Evolutionary conservation across 2,888 invertebrate genomes (phyloP), one percentile per base, ranked within the genome.

Genomic region (Mythimna albipuncta): DNA sequence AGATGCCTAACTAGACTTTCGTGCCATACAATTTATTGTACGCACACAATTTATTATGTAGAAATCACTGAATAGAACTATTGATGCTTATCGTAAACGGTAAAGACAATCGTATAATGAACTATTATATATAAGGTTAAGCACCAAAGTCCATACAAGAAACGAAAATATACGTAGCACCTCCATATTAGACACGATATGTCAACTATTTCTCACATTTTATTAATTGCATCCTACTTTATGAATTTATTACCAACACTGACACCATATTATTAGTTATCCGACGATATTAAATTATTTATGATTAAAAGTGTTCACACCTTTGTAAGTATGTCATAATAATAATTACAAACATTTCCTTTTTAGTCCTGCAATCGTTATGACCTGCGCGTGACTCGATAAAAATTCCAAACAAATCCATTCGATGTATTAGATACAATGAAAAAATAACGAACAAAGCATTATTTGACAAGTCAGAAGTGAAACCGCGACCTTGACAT

Each of bases 151-250:
- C 78, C 77, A 71, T 84, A 79, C 63, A 71, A 55, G 83, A 70
- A 80, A 87, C 78, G 85, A 89, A 91, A 89, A 87, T 86, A 83
- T 87, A 89, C 84, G 83, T 86, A 81, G 76, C 63, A 69, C 85
- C 82, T 77, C 86, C 88, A 85, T 89, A 88, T 77, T 79, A 74
- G 88, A 87, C 83, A 87, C 83, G 89, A 93, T 93, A 94, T 95
- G 94, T 93, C 93, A 94, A 89, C 85, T 90, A 93, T 93, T 93
- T 95, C 94, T 93, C 94, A 94, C 94, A 92, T 93, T 91, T 92
- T 91, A 92, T 91, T 90, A 90, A 93, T 92, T 89, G 87, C 84
- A 86, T 84, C 81, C 82, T 84, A 85, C 81, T 79, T 82, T 61
- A 83, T 89, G 84, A 89, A 89, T 92, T 88, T 87, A 90, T 89